phyloP scores from a whole-genome alignment of 1,140 invertebrate species.

The Globodera rostochiensis region DNA sequence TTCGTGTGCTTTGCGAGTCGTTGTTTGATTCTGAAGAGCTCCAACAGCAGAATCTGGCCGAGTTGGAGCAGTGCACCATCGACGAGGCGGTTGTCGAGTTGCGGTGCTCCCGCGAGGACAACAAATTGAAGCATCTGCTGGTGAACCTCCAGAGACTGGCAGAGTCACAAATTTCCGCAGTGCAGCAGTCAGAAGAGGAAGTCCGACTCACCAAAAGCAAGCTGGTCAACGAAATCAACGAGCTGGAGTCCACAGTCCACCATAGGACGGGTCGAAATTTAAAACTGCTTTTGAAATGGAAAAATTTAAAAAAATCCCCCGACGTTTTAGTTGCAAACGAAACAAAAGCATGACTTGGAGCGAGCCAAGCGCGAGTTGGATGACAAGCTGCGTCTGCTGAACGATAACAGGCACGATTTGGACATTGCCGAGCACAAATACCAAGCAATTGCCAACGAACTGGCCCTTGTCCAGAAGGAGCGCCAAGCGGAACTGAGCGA shows the following conservation, averaged over 20 bases:
- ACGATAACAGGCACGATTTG: background rate
- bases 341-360: slow-evolving; percentile 10
- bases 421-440: slow-evolving; percentile 21
- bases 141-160: background rate
- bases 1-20: slow-evolving; percentile 8
- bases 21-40: slow-evolving; percentile 11
- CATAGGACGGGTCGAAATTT: background rate
- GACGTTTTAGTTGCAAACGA: background rate
- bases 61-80: slow-evolving; percentile 1
- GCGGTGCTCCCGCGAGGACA: slow-evolving; percentile 2
- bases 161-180: background rate
- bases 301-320: background rate
- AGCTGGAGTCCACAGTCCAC: background rate
- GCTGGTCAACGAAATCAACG: slow-evolving; percentile 10
- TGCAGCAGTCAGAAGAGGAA: background rate
- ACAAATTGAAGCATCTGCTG: slow-evolving; percentile 5
- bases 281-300: background rate
- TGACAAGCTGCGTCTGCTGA: slow-evolving; percentile 12
- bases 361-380: slow-evolving; percentile 11
- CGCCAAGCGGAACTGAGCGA: too few species aligned
- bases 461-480: too few species aligned
- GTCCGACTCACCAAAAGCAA: background rate
- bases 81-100: slow-evolving; percentile 6
- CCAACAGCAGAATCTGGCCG: background rate
- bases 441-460: background rate